Evolutionary conservation across 2,113 vertebrate genomes (phyloP).

Genomic region (Labeo catla): DNA sequence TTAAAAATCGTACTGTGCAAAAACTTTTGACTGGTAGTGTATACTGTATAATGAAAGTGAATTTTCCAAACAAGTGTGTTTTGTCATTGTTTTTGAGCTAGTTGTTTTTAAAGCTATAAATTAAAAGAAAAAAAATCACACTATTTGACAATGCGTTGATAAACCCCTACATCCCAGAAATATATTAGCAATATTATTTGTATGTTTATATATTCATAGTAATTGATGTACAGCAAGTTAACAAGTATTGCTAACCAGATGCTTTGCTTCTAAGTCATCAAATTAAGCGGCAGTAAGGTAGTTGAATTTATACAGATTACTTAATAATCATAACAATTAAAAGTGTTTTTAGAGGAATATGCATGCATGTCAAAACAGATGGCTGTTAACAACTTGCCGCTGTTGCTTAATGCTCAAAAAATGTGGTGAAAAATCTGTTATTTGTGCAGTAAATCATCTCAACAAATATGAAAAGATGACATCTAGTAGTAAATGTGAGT

Average conservation of each 20-base stretch:
- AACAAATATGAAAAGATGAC: not conserved
- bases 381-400: not conserved
- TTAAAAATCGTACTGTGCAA: too few species aligned
- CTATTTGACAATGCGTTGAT: too few species aligned
- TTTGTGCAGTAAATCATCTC: slow-evolving; percentile 2
- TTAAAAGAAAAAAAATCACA: too few species aligned
- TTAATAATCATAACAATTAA: not conserved
- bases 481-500: not conserved
- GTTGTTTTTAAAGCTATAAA: too few species aligned
- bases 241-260: too few species aligned
- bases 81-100: too few species aligned
- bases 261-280: not conserved
- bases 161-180: too few species aligned
- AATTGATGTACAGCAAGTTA: not conserved
- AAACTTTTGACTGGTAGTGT: too few species aligned
- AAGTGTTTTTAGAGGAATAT: not conserved
- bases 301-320: not conserved
- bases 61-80: too few species aligned
- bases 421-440: not conserved
- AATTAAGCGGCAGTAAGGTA: not conserved
- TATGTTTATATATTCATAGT: not conserved
- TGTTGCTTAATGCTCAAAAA: not conserved
- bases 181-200: too few species aligned
- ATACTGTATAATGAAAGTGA: too few species aligned
- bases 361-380: slow-evolving; percentile 15